Base-by-base conservation (phyloP, 2,888 invertebrate genomes). In the Athalia circularis region DNA sequence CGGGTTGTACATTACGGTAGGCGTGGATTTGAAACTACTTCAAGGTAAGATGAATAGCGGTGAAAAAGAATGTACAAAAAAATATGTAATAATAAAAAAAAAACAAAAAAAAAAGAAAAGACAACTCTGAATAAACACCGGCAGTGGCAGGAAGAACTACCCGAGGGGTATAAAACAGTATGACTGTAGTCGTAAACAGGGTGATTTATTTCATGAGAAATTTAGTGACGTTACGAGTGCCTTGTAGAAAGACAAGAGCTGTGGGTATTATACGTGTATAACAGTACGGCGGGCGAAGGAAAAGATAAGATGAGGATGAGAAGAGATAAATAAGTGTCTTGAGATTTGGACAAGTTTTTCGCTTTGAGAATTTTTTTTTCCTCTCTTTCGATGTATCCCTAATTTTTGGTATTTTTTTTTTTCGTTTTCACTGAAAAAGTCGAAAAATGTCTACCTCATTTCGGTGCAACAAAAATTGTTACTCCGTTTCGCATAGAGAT, bases 261-360 rank as follows among this genome's bases (percentile, higher is more conserved):
- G 62, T 6, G 59, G 72, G 59, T 13, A 15, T 13, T 29, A 45
- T 5, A 9, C 7, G 78, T 43, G 62, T 54, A 76, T 59, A 76
- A 72, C 68, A 74, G 61, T 75, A 68, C 62, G 74, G 29, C 64
- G 79, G 65, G 48, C 52, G 72, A 65, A 74, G 68, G 29, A 65
- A 57, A 43, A 57, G 54, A 70, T 70, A 70, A 70, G 79, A 74
- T 62, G 13, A 77, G 80, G 81, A 80, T 62, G 79, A 65, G 72
- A 64, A 70, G 76, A 61, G 72, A 65, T 76, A 70, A 79, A 79
- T 80, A 80, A 80, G 62, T 81, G 82, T 54, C 72, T 62, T 61
- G 65, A 77, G 70, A 70, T 70, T 57, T 70, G 43, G 70, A 45
- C 43, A 70, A 57, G 54, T 54, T 70, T 29, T 54, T 8, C 43